A percentile compares a stretch with the other conserved stretches of the same genome.
Evolutionary conservation across 2,113 vertebrate genomes (phyloP).

Genomic region (Apteryx owenii): DNA sequence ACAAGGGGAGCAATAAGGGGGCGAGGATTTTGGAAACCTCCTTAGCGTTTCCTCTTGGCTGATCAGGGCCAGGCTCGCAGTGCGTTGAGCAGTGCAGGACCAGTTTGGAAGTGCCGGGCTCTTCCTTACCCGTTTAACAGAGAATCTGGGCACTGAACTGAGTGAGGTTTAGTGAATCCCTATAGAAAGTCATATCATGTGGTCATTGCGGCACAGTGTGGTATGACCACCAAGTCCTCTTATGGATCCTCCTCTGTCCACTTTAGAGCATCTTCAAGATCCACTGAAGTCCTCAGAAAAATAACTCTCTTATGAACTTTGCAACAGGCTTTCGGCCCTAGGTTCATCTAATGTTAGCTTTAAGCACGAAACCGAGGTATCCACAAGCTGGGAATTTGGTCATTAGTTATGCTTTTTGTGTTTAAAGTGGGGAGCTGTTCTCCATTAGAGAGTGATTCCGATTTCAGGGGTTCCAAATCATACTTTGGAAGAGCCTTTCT

Average conservation of each 20-base stretch:
- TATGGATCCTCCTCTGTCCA: background rate
- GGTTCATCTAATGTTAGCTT: background rate
- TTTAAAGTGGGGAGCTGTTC: background rate
- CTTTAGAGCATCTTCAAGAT: background rate
- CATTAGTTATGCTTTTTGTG: background rate
- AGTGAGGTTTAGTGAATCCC: background rate
- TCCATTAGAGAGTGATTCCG: background rate
- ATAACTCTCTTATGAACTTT: background rate
- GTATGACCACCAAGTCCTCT: background rate
- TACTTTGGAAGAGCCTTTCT: background rate
- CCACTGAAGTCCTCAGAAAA: background rate
- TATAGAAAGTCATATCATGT: background rate
- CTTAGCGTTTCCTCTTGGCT: background rate
- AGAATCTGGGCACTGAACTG: background rate
- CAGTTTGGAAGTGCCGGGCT: too few relatives aligned
- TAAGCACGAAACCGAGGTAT: background rate
- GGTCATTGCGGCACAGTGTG: background rate
- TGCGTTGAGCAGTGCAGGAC: background rate
- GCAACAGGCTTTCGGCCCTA: fast-evolving
- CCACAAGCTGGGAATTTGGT: background rate
- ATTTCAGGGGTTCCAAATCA: background rate
- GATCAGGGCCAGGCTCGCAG: background rate
- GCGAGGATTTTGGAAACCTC: too few relatives aligned
- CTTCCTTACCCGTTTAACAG: background rate
- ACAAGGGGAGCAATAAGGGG: too few relatives aligned